Conservation (phyloP, 2,888 invertebrate genomes). For the Augochlorella aurata region DNA sequence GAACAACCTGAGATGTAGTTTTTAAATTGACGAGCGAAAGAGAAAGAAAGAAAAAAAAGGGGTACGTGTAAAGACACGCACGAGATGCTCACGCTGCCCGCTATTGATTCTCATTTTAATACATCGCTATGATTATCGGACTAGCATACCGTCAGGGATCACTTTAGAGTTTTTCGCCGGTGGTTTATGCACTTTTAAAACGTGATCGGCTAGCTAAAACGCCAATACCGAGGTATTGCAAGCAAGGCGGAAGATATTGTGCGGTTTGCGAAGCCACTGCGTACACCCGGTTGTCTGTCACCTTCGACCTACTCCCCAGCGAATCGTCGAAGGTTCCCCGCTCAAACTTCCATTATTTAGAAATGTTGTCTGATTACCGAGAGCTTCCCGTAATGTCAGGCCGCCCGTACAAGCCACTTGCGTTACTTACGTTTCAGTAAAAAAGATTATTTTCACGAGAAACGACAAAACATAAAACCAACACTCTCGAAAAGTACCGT, state of each 20-base stretch:
- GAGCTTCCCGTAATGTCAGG: conserved; percentile 54
- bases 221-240: conserved; percentile 62
- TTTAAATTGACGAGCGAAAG: conserved; percentile 22
- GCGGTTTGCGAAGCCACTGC: conserved; percentile 73
- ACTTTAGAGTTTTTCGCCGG: conserved; percentile 61
- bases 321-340: conserved; percentile 66
- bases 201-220: conserved; percentile 64
- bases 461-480: conserved; percentile 88
- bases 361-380: conserved; percentile 53
- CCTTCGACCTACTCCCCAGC: conserved; percentile 78
- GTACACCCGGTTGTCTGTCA: conserved; percentile 79
- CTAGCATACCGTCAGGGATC: conserved; percentile 67
- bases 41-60: conserved; percentile 14
- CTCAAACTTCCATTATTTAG: conserved; percentile 64
- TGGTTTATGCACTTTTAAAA: conserved; percentile 63
- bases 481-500: conserved; percentile 88
- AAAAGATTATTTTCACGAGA: conserved; percentile 84
- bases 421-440: conserved; percentile 82
- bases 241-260: conserved; percentile 63
- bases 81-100: conserved; percentile 74
- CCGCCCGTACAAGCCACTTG: conserved; percentile 60
- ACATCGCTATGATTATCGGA: conserved; percentile 69
- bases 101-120: conserved; percentile 76
- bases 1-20: conserved; percentile 20
- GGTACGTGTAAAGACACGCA: conserved; percentile 62